Percentiles rank a stretch among this genome's conserved stretches.
Evolutionary conservation across 2,888 invertebrate species (phyloP).

Genomic region (Drosophila subquinaria): DNA sequence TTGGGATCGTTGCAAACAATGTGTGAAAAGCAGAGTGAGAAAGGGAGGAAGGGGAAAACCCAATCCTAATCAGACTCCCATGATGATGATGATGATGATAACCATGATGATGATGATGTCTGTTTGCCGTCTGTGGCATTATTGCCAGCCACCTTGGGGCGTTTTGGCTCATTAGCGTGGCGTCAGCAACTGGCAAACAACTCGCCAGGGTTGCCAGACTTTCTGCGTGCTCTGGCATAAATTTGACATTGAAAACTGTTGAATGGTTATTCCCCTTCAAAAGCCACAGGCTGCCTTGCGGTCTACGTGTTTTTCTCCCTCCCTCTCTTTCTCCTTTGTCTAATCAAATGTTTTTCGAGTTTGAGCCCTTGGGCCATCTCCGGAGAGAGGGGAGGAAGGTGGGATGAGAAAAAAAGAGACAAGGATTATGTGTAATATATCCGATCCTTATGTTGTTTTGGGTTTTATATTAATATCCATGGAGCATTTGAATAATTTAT

Average conservation of each 20-base stretch:
- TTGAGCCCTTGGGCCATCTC: conserved; percentile 20
- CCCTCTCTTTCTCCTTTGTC: conserved; percentile 20
- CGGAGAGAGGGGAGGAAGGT: background rate
- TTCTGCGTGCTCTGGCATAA: conserved; percentile 78
- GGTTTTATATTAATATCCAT: conserved; percentile 60
- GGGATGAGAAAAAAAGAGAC: background rate
- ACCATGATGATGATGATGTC: conserved; percentile 35
- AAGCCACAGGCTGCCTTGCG: conserved; percentile 26
- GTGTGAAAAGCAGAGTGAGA: conserved; percentile 54
- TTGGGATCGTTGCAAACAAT: conserved; percentile 51
- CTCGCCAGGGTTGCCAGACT: conserved; percentile 62
- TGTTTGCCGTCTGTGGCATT: conserved; percentile 63
- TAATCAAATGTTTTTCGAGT: conserved; percentile 50
- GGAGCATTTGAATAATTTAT: conserved; percentile 78
- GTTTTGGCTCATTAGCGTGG: conserved; percentile 81
- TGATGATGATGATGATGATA: conserved; percentile 14
- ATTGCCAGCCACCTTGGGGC: conserved; percentile 77
- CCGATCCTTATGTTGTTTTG: conserved; percentile 45
- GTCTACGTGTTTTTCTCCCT: conserved; percentile 17
- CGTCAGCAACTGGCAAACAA: conserved; percentile 32
- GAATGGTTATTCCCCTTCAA: conserved; percentile 38
- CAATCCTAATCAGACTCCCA: conserved; percentile 6
- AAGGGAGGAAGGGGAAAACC: background rate
- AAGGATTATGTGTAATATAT: conserved; percentile 32
- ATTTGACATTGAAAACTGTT: conserved; percentile 80